Base-by-base conservation (phyloP, 1,140 invertebrate species). In the Gonatopus flavifemur region DNA sequence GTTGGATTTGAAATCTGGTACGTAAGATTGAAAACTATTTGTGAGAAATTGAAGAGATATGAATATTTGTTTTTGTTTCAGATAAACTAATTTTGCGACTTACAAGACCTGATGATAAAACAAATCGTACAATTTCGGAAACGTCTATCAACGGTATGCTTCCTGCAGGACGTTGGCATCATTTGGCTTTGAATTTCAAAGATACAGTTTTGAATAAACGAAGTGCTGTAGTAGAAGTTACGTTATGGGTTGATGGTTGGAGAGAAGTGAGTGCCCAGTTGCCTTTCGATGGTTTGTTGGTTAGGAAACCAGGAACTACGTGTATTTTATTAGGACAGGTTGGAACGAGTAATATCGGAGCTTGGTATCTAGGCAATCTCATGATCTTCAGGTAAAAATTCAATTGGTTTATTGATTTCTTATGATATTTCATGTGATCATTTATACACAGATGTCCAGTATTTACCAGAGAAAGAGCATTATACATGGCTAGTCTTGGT, bases 111-210 rank as follows among this genome's bases (percentile, higher is more conserved):
- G 83, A 85, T 47, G 71, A 76, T 24, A 79, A 79, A 35, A 76
- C 59, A 30, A 79, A 80, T 64, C 77, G 82, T 42, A 72, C 81
- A 3, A 69, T 86, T 19, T 80, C 80, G 15, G 80, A 82, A 59
- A 78, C 79, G 19, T 79, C 78, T 3, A 70, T 83, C 13, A 78
- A 68, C 33, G 76, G 73, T 12, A 70, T 77, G 31, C 51, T 84
- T 24, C 68, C 81, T 13, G 70, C 77, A 2, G 75, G 77, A 28
- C 64, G 72, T 6, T 86, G 85, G 84, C 79, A 81, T 55, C 82
- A 84, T 63, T 62, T 88, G 28, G 81, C 82, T 18, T 63, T 86
- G 16, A 85, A 84, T 67, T 78, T 85, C 19, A 76, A 79, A 57
- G 84, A 86, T 56, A 79, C 74, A 0, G 72, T 85, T 28, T 73